phyloP scores from a whole-genome alignment of 2,797 vertebrate genomes.

The Carcharodon carcharias region DNA sequence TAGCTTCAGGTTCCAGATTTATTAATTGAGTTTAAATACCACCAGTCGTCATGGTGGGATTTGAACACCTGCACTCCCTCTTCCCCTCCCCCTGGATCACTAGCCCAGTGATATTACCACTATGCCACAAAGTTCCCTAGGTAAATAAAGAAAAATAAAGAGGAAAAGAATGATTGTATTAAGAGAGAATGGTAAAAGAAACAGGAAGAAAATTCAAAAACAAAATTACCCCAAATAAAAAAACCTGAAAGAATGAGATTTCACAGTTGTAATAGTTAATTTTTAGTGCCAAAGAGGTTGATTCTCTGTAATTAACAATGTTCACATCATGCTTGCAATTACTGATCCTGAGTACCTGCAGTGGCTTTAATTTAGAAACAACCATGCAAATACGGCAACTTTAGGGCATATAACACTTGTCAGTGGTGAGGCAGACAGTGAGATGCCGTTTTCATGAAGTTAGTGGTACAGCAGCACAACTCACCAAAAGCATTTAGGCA shows the following conservation, averaged over 20 bases:
- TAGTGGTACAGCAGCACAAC: not conserved
- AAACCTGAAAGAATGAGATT: not conserved
- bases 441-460: not conserved
- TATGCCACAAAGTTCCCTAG: no score
- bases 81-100: no score
- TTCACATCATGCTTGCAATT: not conserved
- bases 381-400: not conserved
- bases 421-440: not conserved
- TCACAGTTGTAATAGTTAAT: not conserved
- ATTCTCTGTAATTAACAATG: not conserved
- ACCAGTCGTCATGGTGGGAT: no score
- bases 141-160: not conserved
- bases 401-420: not conserved
- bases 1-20: no score
- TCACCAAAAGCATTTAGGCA: not conserved
- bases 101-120: no score
- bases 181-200: not conserved
- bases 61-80: no score
- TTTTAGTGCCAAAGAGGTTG: not conserved
- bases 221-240: not conserved
- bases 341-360: not conserved
- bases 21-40: no score
- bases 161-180: not conserved
- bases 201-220: not conserved
- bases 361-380: not conserved